Evolutionary conservation across 1,140 invertebrate species (phyloP).

Genomic region (Bacillus rossius): DNA sequence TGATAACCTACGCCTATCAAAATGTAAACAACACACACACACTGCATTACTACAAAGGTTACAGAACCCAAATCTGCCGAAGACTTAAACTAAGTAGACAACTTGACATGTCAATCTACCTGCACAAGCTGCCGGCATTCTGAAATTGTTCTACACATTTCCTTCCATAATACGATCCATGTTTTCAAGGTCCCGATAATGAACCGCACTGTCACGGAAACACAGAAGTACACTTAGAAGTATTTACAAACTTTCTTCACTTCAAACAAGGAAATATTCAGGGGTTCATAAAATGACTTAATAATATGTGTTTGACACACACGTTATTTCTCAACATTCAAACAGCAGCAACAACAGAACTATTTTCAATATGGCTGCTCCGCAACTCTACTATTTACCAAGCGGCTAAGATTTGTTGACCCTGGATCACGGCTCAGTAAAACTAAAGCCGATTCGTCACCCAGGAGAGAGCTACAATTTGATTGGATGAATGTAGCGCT

Average conservation of each 20-base stretch:
- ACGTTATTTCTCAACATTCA: background rate
- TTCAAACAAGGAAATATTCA: too few relatives aligned
- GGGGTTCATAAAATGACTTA: too few relatives aligned
- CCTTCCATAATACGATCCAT: conserved; percentile 11
- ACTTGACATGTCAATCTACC: background rate
- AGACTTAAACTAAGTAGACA: too few relatives aligned
- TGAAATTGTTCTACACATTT: conserved; percentile 12
- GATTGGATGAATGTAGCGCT: conserved; percentile 1
- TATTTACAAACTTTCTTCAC: too few relatives aligned
- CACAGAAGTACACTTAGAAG: background rate
- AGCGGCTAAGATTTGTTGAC: conserved; percentile 14
- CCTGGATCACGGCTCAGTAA: conserved; percentile 6
- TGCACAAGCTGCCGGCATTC: conserved; percentile 14
- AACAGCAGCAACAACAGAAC: conserved; percentile 6
- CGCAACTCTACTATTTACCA: conserved; percentile 5
- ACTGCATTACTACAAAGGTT: too few relatives aligned
- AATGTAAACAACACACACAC: too few relatives aligned
- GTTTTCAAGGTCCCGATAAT: conserved; percentile 12
- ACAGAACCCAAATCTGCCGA: too few relatives aligned
- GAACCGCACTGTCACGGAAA: background rate
- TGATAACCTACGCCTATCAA: too few relatives aligned
- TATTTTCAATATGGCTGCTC: conserved; percentile 13
- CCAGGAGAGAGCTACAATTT: background rate
- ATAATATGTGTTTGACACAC: conserved; percentile 3
- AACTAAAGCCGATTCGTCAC: conserved; percentile 4